A percentile compares a stretch with the other conserved stretches of the same genome.
Evolutionary conservation across 2,888 invertebrate genomes (phyloP).

Genomic region (Nomada ruficornis): DNA sequence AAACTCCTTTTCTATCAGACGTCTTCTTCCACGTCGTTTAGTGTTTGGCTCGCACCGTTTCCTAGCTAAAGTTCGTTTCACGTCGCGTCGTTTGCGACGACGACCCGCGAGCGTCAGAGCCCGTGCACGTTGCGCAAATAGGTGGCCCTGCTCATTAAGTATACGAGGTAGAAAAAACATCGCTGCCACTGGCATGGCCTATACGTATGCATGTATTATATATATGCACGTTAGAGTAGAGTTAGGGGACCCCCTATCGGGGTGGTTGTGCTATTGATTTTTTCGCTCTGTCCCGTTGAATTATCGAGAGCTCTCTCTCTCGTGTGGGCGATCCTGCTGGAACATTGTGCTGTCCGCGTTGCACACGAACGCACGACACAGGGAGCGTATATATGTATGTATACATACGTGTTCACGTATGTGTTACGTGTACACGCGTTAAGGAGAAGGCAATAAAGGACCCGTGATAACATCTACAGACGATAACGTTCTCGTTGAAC

Average conservation of each 20-base stretch:
- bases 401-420: no score
- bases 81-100: neutral
- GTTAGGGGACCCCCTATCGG: slow-evolving; percentile 69
- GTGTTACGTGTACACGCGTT: neutral
- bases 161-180: slow-evolving; percentile 69
- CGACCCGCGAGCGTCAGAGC: slow-evolving; percentile 40
- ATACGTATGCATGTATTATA: slow-evolving; percentile 25
- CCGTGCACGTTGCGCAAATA: slow-evolving; percentile 59
- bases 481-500: slow-evolving; percentile 32
- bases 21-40: neutral
- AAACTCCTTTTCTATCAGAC: neutral
- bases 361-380: slow-evolving; percentile 21
- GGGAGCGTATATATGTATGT: neutral
- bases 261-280: slow-evolving; percentile 81
- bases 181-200: slow-evolving; percentile 38
- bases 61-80: neutral
- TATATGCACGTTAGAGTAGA: slow-evolving; percentile 61
- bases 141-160: slow-evolving; percentile 74
- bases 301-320: slow-evolving; percentile 76
- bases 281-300: slow-evolving; percentile 79
- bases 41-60: neutral
- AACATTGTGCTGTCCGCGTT: slow-evolving; percentile 65
- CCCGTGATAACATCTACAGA: slow-evolving; percentile 30
- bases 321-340: slow-evolving; percentile 71
- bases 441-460: slow-evolving; percentile 37